These are phyloP conservation scores for Andrena trimmerana DNA, from an alignment of 2,888 invertebrate species.

Conservation along the genomic window DNA sequence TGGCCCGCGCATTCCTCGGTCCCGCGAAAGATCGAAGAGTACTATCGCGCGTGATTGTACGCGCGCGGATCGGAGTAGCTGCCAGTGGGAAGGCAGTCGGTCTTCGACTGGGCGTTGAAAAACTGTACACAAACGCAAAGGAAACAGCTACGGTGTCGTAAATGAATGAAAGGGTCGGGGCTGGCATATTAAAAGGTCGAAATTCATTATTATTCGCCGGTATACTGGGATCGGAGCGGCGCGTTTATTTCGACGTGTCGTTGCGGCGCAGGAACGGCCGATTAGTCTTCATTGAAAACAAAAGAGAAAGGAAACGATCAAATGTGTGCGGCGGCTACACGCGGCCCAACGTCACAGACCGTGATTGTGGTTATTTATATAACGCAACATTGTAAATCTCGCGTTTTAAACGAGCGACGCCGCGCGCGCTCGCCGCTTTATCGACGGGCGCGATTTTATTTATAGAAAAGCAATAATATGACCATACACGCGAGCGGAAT, in stretches of 20 bases:
- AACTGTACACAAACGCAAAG: slow-evolving; percentile 1
- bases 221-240: slow-evolving; percentile 12
- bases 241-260: slow-evolving; percentile 55
- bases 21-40: no score
- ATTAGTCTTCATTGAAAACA: slow-evolving; percentile 72
- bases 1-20: slow-evolving; percentile 24
- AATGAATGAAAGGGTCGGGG: not conserved
- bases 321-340: slow-evolving; percentile 62
- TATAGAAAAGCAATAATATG: slow-evolving; percentile 69
- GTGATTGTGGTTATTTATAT: slow-evolving; percentile 74
- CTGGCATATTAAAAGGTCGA: slow-evolving; percentile 34
- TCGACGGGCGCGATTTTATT: slow-evolving; percentile 66
- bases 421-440: slow-evolving; percentile 58
- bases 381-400: slow-evolving; percentile 70
- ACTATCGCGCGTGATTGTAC: no score
- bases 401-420: slow-evolving; percentile 60
- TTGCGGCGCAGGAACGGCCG: slow-evolving; percentile 58
- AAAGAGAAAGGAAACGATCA: slow-evolving; percentile 70
- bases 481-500: slow-evolving; percentile 48
- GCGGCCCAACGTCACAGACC: slow-evolving; percentile 61
- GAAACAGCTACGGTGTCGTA: slow-evolving; percentile 13
- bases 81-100: no score
- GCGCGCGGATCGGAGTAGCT: no score
- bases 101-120: no score
- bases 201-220: slow-evolving; percentile 48